These are phyloP conservation scores for Heliothis virescens DNA, from an alignment of 1,140 invertebrate genomes.

Conservation along the genomic window DNA sequence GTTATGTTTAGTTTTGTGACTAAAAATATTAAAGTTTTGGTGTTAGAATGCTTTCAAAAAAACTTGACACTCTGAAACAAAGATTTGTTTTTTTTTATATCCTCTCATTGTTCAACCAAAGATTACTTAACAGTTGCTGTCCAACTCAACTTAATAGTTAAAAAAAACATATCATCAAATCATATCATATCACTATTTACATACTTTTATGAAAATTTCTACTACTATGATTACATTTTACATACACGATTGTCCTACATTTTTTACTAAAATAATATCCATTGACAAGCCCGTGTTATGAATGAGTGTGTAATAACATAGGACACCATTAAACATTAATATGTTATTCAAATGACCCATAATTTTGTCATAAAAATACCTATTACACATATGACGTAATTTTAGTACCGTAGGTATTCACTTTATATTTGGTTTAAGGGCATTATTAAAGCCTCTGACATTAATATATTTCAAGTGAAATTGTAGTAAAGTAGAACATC, in stretches of 20 bases:
- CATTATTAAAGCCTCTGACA: not conserved
- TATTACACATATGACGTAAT: constrained; percentile 21
- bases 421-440: constrained; percentile 19
- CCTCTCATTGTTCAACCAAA: no score
- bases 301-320: constrained; percentile 19
- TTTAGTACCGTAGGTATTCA: constrained; percentile 14
- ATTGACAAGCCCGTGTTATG: constrained; percentile 7
- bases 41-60: not conserved
- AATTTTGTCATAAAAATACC: constrained; percentile 17
- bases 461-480: constrained; percentile 27
- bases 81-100: no score
- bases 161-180: no score
- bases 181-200: no score
- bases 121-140: no score
- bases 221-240: no score
- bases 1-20: not conserved
- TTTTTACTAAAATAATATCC: not conserved
- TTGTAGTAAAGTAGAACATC: constrained; percentile 7
- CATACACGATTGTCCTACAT: no score
- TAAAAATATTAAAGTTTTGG: not conserved
- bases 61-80: no score
- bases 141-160: no score
- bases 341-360: constrained; percentile 31
- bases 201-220: no score
- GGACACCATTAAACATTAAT: not conserved